Percentiles rank a stretch among this genome's conserved stretches.
Conservation (phyloP, 2,797 vertebrate species). For the Nasua narica region DNA sequence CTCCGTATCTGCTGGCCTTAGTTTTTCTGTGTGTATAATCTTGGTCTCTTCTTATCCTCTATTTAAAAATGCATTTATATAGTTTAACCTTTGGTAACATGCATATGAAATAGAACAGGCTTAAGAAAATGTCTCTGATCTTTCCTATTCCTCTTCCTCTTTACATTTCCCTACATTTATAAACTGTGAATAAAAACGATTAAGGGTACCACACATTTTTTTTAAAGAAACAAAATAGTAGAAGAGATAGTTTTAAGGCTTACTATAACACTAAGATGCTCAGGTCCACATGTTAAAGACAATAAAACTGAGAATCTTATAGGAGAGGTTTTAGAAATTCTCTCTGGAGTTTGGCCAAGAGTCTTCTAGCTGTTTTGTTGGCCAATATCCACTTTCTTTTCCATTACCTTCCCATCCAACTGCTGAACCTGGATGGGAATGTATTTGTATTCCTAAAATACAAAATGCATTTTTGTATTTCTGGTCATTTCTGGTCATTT, state of each 20-base stretch:
- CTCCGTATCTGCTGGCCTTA: background rate
- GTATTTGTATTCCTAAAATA: slow-evolving; percentile 42
- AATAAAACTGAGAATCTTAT: background rate
- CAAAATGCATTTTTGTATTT: no score
- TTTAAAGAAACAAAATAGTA: background rate
- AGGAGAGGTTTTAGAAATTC: background rate
- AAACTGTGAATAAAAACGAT: background rate
- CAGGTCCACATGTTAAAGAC: background rate
- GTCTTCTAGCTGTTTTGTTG: background rate
- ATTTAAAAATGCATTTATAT: slow-evolving; percentile 41
- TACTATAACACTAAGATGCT: background rate
- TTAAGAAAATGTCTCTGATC: slow-evolving; percentile 17
- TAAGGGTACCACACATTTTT: background rate
- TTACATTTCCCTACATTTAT: background rate
- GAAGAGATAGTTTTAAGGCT: background rate
- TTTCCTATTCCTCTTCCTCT: background rate
- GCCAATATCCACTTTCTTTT: background rate
- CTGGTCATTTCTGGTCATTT: no score
- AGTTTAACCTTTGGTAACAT: slow-evolving; percentile 57
- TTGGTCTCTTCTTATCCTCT: slow-evolving; percentile 34
- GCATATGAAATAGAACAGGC: slow-evolving; percentile 41
- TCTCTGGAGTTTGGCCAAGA: background rate
- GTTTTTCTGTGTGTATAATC: background rate
- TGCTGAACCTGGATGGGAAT: no score
- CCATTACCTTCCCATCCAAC: slow-evolving; percentile 13